Conservation (phyloP, 2,797 vertebrate species). For the Hydrolagus colliei region DNA sequence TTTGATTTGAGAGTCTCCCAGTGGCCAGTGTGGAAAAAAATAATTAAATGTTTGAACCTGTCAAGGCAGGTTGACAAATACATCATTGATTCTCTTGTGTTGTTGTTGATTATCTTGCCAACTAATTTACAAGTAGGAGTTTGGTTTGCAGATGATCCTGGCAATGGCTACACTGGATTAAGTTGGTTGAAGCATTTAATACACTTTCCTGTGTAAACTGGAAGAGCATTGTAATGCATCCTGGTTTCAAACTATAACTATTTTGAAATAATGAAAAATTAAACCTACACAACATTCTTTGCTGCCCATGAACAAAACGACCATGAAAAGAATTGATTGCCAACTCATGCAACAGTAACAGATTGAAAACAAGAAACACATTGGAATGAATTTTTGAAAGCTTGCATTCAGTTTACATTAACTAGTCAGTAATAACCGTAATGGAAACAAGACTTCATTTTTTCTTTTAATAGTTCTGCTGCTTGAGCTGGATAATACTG, state of each 20-base stretch:
- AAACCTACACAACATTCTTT: neutral
- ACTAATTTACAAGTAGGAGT: neutral
- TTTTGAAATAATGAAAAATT: neutral
- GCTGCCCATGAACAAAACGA: no score
- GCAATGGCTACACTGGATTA: no score
- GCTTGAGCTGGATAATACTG: neutral
- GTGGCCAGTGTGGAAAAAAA: neutral
- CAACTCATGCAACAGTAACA: no score
- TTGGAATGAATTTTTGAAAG: no score
- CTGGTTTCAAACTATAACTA: neutral
- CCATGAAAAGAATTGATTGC: neutral
- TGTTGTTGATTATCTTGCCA: no score
- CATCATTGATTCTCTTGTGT: neutral
- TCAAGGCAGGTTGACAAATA: neutral
- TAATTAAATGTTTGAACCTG: neutral
- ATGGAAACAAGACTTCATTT: no score
- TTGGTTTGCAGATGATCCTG: constrained; percentile 2
- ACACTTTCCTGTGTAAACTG: neutral
- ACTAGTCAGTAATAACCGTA: no score
- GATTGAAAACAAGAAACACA: no score
- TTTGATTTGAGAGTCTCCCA: neutral
- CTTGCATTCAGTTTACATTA: no score
- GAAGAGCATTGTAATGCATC: neutral
- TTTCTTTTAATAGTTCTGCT: neutral
- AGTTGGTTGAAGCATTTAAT: neutral